phyloP scores from a whole-genome alignment of 2,797 vertebrate species.

The Pangasius djambal region DNA sequence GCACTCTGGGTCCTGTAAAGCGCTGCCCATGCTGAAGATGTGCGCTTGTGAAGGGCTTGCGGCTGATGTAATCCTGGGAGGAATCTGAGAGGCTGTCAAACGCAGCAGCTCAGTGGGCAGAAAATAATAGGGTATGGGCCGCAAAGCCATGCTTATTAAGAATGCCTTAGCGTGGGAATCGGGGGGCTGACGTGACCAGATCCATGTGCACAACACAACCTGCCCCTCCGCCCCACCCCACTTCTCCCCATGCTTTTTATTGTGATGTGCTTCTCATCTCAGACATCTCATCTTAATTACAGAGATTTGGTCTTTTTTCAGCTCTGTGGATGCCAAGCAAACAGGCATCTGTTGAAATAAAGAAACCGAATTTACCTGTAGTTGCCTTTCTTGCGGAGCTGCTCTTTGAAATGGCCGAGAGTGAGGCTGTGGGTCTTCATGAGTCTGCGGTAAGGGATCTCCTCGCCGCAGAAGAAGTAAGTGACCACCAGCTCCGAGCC shows the following conservation, averaged over 20 bases:
- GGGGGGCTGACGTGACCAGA: constrained; percentile 71
- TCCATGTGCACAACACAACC: constrained; percentile 29
- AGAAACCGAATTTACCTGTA: constrained; percentile 82
- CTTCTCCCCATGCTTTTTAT: background rate
- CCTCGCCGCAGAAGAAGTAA: constrained; percentile 97
- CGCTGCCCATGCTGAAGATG: constrained; percentile 20
- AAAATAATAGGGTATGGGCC: constrained; percentile 86
- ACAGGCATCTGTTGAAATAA: background rate
- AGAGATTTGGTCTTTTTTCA: background rate
- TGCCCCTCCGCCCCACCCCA: background rate
- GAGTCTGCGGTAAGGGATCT: constrained; percentile 93
- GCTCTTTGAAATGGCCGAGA: constrained; percentile 95
- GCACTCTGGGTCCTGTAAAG: constrained; percentile 24
- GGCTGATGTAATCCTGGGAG: constrained; percentile 84
- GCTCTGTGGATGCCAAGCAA: background rate
- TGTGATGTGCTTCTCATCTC: background rate
- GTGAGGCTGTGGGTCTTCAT: constrained; percentile 94
- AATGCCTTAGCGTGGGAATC: constrained; percentile 86
- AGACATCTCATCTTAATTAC: constrained; percentile 18
- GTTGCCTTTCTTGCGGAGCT: constrained; percentile 96
- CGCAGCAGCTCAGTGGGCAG: constrained; percentile 81
- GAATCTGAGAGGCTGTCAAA: constrained; percentile 78
- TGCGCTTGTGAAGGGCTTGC: background rate
- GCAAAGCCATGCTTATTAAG: constrained; percentile 92
- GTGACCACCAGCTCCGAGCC: constrained; percentile 88